Evolutionary conservation across 64 coral and sea anemone species (phyloP).

Genomic region (Stichodactyla helianthus): DNA sequence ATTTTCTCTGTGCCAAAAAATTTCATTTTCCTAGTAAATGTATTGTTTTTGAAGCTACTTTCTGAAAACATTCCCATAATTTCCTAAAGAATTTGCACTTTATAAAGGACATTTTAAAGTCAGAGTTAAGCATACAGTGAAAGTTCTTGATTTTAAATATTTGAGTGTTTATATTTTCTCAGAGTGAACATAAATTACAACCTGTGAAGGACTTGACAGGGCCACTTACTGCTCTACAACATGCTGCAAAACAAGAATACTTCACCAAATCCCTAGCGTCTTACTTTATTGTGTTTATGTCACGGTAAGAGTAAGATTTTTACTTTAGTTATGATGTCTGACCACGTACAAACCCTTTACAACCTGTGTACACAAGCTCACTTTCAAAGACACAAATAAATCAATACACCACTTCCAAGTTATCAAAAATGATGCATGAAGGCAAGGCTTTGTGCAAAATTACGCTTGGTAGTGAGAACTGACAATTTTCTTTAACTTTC

Average conservation of each 20-base stretch:
- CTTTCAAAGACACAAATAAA: not conserved
- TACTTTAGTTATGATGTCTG: not conserved
- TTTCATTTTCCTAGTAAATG: too few species aligned
- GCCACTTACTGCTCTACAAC: not conserved
- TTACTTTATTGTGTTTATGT: slow-evolving; percentile 27
- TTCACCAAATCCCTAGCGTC: slow-evolving; percentile 17
- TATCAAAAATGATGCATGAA: too few species aligned
- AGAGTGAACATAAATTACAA: slow-evolving; percentile 34
- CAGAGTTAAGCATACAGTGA: too few species aligned
- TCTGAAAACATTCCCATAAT: too few species aligned
- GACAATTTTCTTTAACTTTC: too few species aligned
- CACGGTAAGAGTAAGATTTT: not conserved
- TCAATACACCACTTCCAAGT: too few species aligned
- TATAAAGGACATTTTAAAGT: too few species aligned
- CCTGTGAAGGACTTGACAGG: slow-evolving; percentile 2
- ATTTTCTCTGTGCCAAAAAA: too few species aligned
- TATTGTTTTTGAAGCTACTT: too few species aligned
- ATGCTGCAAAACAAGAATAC: slow-evolving; percentile 25
- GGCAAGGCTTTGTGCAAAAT: too few species aligned
- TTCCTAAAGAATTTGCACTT: too few species aligned
- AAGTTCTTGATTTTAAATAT: not conserved
- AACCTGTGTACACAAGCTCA: not conserved
- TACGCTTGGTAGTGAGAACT: too few species aligned
- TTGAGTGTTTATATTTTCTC: not conserved
- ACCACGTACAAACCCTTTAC: not conserved